Evolutionary conservation across 92 coral and sea anemone genomes (phyloP).

Genomic region (Anthopleura xanthogrammica): DNA sequence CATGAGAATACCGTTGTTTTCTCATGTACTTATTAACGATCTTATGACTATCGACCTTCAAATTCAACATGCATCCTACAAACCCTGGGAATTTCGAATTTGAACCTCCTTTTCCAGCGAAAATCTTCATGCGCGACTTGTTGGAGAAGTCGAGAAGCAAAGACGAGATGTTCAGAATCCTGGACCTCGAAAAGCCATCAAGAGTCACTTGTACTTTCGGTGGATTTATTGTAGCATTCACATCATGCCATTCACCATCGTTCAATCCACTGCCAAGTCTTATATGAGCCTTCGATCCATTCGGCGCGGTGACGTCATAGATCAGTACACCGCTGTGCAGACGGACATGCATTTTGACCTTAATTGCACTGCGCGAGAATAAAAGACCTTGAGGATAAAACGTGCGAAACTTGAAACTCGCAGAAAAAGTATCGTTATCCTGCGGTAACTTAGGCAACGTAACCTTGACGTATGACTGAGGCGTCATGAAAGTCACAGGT

Average conservation of each 20-base stretch:
- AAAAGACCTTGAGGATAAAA: slow-evolving; percentile 69
- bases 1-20: slow-evolving; percentile 33
- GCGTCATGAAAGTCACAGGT: slow-evolving; percentile 61
- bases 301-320: slow-evolving; percentile 63
- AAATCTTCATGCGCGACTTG: slow-evolving; percentile 61
- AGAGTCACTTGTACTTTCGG: slow-evolving; percentile 48
- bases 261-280: slow-evolving; percentile 65
- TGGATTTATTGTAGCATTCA: slow-evolving; percentile 53
- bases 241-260: slow-evolving; percentile 94
- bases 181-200: slow-evolving; percentile 38
- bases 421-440: slow-evolving; percentile 67
- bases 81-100: slow-evolving; percentile 63
- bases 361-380: slow-evolving; percentile 63
- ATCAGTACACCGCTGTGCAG: slow-evolving; percentile 60
- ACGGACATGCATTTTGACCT: slow-evolving; percentile 57
- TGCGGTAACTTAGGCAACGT: slow-evolving; percentile 56
- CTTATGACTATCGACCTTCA: slow-evolving; percentile 66
- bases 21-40: slow-evolving; percentile 40
- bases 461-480: slow-evolving; percentile 55
- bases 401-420: slow-evolving; percentile 85
- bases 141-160: slow-evolving; percentile 63
- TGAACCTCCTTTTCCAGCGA: slow-evolving; percentile 53
- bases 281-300: slow-evolving; percentile 50
- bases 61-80: slow-evolving; percentile 81
- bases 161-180: slow-evolving; percentile 48